Evolutionary conservation across 2,113 vertebrate species (phyloP).

Genomic region (Neodon shergylaensis): DNA sequence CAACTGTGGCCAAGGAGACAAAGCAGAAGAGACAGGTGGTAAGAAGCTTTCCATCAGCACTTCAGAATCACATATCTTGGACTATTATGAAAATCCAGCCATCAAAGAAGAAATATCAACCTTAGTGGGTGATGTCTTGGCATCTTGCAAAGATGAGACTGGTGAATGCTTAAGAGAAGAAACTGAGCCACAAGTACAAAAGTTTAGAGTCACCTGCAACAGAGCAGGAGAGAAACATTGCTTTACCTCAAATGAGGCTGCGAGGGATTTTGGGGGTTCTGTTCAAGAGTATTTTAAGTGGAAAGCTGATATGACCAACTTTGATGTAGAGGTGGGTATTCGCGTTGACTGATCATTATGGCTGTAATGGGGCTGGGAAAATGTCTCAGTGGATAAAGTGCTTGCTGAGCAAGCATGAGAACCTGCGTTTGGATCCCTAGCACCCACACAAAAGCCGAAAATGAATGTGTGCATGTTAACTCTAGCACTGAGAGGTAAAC

Average conservation of each 20-base stretch:
- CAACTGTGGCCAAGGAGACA: slow-evolving; percentile 61
- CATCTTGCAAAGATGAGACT: slow-evolving; percentile 27
- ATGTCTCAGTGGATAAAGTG: background rate
- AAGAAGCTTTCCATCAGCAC: slow-evolving; percentile 28
- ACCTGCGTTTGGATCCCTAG: background rate
- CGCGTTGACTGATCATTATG: background rate
- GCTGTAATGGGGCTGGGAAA: background rate
- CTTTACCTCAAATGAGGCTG: slow-evolving; percentile 96
- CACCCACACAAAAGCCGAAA: background rate
- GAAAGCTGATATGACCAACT: slow-evolving; percentile 99
- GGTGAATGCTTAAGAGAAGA: slow-evolving; percentile 54
- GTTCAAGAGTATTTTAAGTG: slow-evolving; percentile 97
- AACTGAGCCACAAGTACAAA: slow-evolving; percentile 80
- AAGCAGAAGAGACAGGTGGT: background rate
- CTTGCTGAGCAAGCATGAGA: background rate
- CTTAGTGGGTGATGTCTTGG: slow-evolving; percentile 61
- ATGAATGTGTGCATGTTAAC: background rate
- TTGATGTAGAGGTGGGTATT: slow-evolving; percentile 97
- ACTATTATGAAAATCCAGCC: slow-evolving; percentile 57
- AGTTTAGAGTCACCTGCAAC: slow-evolving; percentile 96
- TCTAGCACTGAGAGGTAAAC: background rate
- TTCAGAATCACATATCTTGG: slow-evolving; percentile 51
- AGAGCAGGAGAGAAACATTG: slow-evolving; percentile 96
- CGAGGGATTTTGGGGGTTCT: slow-evolving; percentile 96
- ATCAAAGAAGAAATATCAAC: slow-evolving; percentile 33